These are phyloP conservation scores for Amphilophus citrinellus DNA, from an alignment of 2,113 vertebrate species.

Conservation along the genomic window DNA sequence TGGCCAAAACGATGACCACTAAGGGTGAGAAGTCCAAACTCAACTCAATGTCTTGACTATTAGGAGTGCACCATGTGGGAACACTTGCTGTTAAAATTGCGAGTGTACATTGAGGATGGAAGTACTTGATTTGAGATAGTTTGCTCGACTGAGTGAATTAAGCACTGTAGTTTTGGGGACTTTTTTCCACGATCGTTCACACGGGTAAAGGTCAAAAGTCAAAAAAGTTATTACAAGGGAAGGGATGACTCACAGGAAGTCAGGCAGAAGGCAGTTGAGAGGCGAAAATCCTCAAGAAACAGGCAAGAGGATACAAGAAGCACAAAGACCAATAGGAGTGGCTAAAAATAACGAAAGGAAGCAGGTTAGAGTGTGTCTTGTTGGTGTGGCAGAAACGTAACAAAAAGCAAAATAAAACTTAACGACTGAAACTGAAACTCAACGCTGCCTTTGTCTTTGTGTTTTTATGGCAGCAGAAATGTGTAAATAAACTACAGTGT, in stretches of 20 bases:
- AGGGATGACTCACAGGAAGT: neutral
- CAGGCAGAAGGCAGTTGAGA: neutral
- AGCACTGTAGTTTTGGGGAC: neutral
- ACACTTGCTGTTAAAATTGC: neutral
- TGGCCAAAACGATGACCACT: neutral
- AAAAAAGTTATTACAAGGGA: neutral
- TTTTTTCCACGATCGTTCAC: neutral
- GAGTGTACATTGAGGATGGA: neutral
- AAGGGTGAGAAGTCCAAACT: too few relatives aligned
- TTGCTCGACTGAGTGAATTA: neutral
- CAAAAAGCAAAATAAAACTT: neutral
- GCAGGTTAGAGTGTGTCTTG: neutral
- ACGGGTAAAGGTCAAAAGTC: neutral
- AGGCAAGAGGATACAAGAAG: neutral
- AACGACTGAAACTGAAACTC: neutral
- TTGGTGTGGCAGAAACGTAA: neutral
- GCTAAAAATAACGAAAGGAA: neutral
- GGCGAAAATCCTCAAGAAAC: neutral
- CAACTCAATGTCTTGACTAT: too few relatives aligned
- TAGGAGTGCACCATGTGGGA: neutral
- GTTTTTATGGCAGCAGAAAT: neutral
- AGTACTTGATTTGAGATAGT: neutral
- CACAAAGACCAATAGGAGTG: neutral
- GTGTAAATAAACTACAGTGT: neutral
- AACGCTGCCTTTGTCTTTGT: neutral